phyloP scores from a whole-genome alignment of 2,113 vertebrate species.

The Gobius niger region DNA sequence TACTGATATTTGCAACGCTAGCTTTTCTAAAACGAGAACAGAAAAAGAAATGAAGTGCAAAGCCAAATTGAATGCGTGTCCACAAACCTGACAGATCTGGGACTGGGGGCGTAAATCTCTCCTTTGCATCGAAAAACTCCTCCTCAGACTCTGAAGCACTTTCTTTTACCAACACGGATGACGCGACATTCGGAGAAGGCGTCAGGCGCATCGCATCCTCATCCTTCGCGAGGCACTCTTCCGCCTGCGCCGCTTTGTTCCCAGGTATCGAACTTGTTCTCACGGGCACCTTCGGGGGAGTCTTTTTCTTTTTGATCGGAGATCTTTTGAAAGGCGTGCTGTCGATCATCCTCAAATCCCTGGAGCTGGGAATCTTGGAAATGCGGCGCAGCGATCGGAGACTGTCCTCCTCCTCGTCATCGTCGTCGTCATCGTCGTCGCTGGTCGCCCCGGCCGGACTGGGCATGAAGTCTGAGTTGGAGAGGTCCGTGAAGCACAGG shows the following conservation, averaged over 20 bases:
- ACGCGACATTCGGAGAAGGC: slow-evolving; percentile 60
- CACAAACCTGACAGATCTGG: slow-evolving; percentile 68
- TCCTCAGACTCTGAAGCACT: slow-evolving; percentile 93
- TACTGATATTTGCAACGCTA: too few species aligned
- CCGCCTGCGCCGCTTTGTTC: slow-evolving; percentile 43
- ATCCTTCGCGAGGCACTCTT: slow-evolving; percentile 59
- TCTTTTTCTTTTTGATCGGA: slow-evolving; percentile 64
- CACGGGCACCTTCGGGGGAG: slow-evolving; percentile 70
- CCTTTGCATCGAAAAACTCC: slow-evolving; percentile 91
- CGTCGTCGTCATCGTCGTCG: slow-evolving; percentile 55
- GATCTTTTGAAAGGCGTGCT: slow-evolving; percentile 65
- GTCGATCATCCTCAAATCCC: slow-evolving; percentile 73
- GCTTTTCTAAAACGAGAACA: not conserved
- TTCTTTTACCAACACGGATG: slow-evolving; percentile 77
- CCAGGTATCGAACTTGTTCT: slow-evolving; percentile 70
- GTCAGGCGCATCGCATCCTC: slow-evolving; percentile 65
- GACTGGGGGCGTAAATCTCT: slow-evolving; percentile 82
- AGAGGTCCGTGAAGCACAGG: slow-evolving; percentile 79
- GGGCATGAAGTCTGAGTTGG: slow-evolving; percentile 64
- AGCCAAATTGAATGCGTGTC: not conserved
- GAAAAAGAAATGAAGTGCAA: slow-evolving; percentile 10
- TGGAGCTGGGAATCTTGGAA: slow-evolving; percentile 72
- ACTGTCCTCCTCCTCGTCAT: slow-evolving; percentile 53
- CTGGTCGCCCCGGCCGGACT: slow-evolving; percentile 63
- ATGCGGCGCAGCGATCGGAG: slow-evolving; percentile 59